Percentiles rank a stretch among this genome's conserved stretches.
phyloP scores from a whole-genome alignment of 2,113 vertebrate genomes.

The Pelecanus crispus region DNA sequence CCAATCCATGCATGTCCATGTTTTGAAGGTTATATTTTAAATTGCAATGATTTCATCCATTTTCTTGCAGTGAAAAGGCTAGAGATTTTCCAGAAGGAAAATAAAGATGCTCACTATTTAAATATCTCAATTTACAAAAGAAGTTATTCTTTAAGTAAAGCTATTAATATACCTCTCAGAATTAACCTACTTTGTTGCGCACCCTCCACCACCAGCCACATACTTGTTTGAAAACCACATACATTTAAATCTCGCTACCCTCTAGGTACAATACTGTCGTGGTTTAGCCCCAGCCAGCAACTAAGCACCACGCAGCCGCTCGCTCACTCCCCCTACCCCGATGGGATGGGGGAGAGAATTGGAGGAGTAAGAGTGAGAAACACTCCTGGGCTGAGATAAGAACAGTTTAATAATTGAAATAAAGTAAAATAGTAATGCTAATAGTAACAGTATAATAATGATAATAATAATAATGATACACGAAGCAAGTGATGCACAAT shows the following conservation, averaged over 20 bases:
- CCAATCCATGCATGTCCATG: accelerated
- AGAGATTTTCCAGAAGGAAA: background rate
- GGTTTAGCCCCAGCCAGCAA: no score
- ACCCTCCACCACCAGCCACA: background rate
- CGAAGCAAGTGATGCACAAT: no score
- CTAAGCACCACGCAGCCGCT: no score
- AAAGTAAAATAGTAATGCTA: no score
- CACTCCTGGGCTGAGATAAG: no score
- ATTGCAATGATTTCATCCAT: background rate
- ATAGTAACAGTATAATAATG: no score
- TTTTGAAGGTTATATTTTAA: background rate
- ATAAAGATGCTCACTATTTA: background rate
- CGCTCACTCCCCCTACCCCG: no score
- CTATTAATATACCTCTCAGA: background rate
- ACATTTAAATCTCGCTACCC: background rate
- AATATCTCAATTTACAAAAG: background rate
- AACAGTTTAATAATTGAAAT: no score
- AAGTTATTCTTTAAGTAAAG: background rate
- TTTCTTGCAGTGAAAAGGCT: background rate
- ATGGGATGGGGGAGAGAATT: no score
- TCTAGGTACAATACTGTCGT: no score
- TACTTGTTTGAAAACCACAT: background rate
- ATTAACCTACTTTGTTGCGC: background rate
- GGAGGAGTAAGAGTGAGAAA: no score
- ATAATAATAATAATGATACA: no score